Evolutionary conservation across 2,888 invertebrate species (phyloP), one percentile per base, ranked within the genome.

Genomic region (Diarsia dahlii): DNA sequence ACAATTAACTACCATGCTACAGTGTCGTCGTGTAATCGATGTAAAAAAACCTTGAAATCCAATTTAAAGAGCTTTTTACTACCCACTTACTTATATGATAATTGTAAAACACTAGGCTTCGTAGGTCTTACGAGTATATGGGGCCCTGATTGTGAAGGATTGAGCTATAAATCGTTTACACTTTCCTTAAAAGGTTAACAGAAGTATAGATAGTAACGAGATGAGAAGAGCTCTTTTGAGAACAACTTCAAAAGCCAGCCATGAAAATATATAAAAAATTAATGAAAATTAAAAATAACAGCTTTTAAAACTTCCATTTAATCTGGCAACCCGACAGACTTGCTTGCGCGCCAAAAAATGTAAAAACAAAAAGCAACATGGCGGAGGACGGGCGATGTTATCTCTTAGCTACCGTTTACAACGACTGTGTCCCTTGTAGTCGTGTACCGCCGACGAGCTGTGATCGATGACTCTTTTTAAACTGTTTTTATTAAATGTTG

Each of bases 351-450:
- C 84, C 75, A 83, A 80, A 80, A 84, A 84, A 86, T 66, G 58
- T 60, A 80, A 84, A 82, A 84, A 87, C 84, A 88, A 87, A 85
- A 82, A 79, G 81, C 87, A 88, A 85, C 74, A 90, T 90, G 92
- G 91, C 93, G 89, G 86, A 75, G 84, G 87, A 90, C 91, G 87
- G 86, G 79, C 84, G 92, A 93, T 93, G 85, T 85, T 92, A 93
- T 93, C 94, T 89, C 79, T 69, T 78, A 85, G 90, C 94, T 94
- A 93, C 94, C 90, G 94, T 93, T 91, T 91, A 92, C 92, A 91
- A 75, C 76, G 73, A 71, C 74, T 71, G 68, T 76, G 64, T 81
- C 68, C 72, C 78, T 76, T 82, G 79, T 78, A 74, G 71, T 62
- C 72, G 34, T 84, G 82, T 74, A 70, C 80, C 85, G 88, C 71